A percentile compares a stretch with the other conserved stretches of the same genome.
phyloP scores from a whole-genome alignment of 2,888 invertebrate species.

The Homarus gammarus region DNA sequence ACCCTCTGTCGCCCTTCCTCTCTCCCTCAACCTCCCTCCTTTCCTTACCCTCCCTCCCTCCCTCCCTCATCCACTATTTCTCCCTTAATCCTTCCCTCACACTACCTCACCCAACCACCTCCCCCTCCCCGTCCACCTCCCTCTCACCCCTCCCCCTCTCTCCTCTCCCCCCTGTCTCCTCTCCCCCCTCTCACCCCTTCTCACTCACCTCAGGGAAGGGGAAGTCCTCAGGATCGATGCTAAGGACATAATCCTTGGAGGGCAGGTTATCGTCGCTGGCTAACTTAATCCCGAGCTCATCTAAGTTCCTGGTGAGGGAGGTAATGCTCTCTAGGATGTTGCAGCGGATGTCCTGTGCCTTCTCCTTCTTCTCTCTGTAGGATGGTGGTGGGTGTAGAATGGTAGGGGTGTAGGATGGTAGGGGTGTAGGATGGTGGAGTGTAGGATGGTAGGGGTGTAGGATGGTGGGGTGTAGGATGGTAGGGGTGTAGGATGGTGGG shows the following conservation, averaged over 20 bases:
- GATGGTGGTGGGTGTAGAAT: no score
- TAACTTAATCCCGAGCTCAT: slow-evolving; percentile 28
- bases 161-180: neutral
- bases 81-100: neutral
- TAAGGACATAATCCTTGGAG: slow-evolving; percentile 23
- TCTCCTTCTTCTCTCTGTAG: slow-evolving; percentile 85
- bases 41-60: neutral
- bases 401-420: no score
- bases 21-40: no score
- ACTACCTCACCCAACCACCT: neutral
- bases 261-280: slow-evolving; percentile 17
- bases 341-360: slow-evolving; percentile 84
- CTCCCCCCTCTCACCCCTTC: no score
- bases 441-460: no score
- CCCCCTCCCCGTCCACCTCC: neutral
- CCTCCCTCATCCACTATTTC: neutral
- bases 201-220: slow-evolving; percentile 35
- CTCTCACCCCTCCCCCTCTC: no score
- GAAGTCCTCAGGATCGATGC: slow-evolving; percentile 32
- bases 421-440: no score
- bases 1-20: no score
- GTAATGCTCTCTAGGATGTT: slow-evolving; percentile 89
- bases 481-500: no score
- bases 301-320: slow-evolving; percentile 80
- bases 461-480: no score